These are phyloP conservation scores for Dipodomys ordii DNA, from an alignment of 2,113 vertebrate species.

Conservation along the genomic window DNA sequence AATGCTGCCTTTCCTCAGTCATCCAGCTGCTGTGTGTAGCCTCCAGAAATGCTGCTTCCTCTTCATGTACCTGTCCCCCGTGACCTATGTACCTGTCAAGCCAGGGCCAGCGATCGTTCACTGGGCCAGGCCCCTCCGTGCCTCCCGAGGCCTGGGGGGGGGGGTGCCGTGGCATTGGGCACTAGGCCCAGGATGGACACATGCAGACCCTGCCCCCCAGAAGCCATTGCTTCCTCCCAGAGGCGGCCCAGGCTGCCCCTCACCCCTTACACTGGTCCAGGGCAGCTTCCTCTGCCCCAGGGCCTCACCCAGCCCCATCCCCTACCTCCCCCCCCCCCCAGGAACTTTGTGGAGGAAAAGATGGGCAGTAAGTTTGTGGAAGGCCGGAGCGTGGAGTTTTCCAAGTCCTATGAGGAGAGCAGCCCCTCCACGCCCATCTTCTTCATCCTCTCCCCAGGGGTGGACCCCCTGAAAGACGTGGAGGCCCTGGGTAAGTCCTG, in stretches of 20 bases:
- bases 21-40: accelerated
- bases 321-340: background rate
- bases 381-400: conserved; percentile 85
- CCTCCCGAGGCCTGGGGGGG: too few relatives aligned
- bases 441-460: conserved; percentile 89
- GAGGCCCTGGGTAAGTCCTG: conserved; percentile 85
- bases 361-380: conserved; percentile 89
- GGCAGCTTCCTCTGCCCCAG: accelerated
- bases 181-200: too few relatives aligned
- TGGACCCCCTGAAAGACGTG: conserved; percentile 87
- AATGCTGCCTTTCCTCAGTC: too few relatives aligned
- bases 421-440: conserved; percentile 85
- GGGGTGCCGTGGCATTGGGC: too few relatives aligned
- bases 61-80: too few relatives aligned
- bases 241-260: background rate
- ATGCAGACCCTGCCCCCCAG: too few relatives aligned
- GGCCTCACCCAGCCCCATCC: accelerated
- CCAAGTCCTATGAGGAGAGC: conserved; percentile 87
- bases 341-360: conserved; percentile 89
- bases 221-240: too few relatives aligned
- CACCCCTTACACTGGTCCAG: accelerated
- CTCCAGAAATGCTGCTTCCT: too few relatives aligned
- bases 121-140: too few relatives aligned
- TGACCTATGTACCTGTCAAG: too few relatives aligned
- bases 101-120: too few relatives aligned